Evolutionary conservation across 23 tunicate genomes (phyloP), one percentile per base, ranked within the genome.

Genomic region (Oikopleura dioica): DNA sequence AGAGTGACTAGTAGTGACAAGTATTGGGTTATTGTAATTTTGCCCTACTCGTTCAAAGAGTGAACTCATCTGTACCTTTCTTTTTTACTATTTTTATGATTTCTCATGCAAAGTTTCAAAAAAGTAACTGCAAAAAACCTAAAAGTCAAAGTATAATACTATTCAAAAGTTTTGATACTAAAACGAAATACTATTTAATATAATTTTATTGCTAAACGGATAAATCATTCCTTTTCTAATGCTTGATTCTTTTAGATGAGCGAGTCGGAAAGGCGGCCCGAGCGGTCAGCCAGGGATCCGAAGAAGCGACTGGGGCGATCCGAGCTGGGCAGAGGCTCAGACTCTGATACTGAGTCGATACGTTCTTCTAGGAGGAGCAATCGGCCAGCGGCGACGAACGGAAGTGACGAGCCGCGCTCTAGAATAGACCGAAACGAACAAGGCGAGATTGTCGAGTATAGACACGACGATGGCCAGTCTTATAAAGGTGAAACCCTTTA

Each of bases 391-490:
- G 29, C 72, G 5, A 28, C 26, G 29, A 63, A 63, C 26, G 72
- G 72, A 12, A 9, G 16, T 44, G 72, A 63, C 72, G 72, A 63
- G 33, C 72, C 72, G 33, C 29, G 72, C 16, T 12, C 30, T 28
- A 24, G 72, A 24, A 63, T 63, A 2, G 4, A 4, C 32, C 29
- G 72, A 24, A 63, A 63, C 33, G 72, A 21, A 21, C 72, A 63
- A 28, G 72, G 72, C 16, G 72, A 63, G 33, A 63, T 63, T 63
- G 72, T 63, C 29, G 72, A 63, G 26, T 63, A 63, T 28, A 2
- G 72, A 23, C 72, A 63, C 26, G 72, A 63, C 33, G 72, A 63
- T 63, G 72, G 72, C 30, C 30, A 63, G 26, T 63, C 72, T 12
- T 63, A 63, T 28, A 63, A 63, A 63, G 72, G 72, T 63, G 26